Evolutionary conservation across 2,797 vertebrate genomes (phyloP).

Genomic region (Etheostoma perlongum): DNA sequence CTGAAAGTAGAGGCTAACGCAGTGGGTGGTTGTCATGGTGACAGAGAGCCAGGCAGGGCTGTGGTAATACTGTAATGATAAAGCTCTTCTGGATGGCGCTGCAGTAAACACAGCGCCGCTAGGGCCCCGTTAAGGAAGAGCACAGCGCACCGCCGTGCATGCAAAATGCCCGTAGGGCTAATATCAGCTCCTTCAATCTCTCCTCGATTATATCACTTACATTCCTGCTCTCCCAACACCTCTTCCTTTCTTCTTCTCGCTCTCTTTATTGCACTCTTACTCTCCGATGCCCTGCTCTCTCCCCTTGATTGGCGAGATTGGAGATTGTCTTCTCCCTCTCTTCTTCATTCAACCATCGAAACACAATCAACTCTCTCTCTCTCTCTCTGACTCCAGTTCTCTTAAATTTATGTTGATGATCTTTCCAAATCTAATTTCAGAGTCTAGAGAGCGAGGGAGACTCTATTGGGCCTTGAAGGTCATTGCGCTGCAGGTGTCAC

Average conservation of each 20-base stretch:
- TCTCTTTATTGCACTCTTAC: constrained; percentile 49
- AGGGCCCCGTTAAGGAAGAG: constrained; percentile 81
- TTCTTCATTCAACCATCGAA: constrained; percentile 57
- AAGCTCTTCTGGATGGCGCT: constrained; percentile 82
- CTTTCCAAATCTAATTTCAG: constrained; percentile 74
- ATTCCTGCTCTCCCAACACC: constrained; percentile 55
- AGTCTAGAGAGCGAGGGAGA: constrained; percentile 51
- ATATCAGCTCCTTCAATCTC: constrained; percentile 66
- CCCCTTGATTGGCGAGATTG: constrained; percentile 49
- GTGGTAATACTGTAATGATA: constrained; percentile 85
- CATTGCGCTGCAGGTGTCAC: constrained; percentile 70
- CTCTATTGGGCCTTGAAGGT: constrained; percentile 77
- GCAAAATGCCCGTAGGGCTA: constrained; percentile 70
- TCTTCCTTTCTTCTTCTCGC: constrained; percentile 41
- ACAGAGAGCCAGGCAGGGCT: constrained; percentile 83
- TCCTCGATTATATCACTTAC: constrained; percentile 60
- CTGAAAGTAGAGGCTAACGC: constrained; percentile 85
- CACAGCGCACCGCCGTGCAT: constrained; percentile 58
- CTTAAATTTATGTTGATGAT: constrained; percentile 80
- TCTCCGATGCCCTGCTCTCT: constrained; percentile 26
- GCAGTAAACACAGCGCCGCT: constrained; percentile 83
- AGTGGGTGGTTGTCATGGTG: constrained; percentile 85
- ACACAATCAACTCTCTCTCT: constrained; percentile 52
- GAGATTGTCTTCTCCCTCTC: constrained; percentile 53
- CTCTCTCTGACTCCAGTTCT: constrained; percentile 46